phyloP scores from a whole-genome alignment of 1,140 invertebrate species.

The Leguminivora glycinivorella region DNA sequence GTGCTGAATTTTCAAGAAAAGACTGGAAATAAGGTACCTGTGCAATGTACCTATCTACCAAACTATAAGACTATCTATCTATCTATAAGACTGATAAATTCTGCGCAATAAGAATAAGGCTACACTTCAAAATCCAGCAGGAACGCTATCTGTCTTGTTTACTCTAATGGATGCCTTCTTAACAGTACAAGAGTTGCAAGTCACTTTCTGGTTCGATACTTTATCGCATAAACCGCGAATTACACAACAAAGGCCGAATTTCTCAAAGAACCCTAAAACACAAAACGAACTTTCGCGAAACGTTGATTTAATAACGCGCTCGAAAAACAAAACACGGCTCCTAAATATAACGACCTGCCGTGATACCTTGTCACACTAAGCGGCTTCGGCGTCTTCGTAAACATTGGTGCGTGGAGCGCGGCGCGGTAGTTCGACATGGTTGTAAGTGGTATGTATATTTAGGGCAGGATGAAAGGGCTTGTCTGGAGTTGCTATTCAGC shows the following conservation, averaged over 20 bases:
- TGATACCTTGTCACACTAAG: conserved; percentile 61
- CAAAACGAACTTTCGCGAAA: neutral
- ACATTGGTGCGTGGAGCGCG: conserved; percentile 41
- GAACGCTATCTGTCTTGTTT: too few relatives aligned
- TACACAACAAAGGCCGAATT: neutral
- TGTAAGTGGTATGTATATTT: conserved; percentile 45
- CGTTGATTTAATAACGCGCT: conserved; percentile 26
- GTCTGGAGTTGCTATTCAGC: conserved; percentile 6
- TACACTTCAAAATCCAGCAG: too few relatives aligned
- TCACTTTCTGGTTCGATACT: too few relatives aligned
- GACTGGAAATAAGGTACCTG: too few relatives aligned
- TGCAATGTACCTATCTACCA: too few relatives aligned
- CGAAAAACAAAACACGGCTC: conserved; percentile 44
- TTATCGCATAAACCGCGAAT: too few relatives aligned
- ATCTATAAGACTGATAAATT: too few relatives aligned
- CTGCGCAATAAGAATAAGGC: too few relatives aligned
- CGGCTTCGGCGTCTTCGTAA: conserved; percentile 39
- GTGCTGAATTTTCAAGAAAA: too few relatives aligned
- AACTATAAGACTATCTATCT: too few relatives aligned
- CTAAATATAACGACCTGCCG: conserved; percentile 65
- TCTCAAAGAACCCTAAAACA: neutral
- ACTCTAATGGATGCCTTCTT: too few relatives aligned
- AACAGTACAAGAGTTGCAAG: too few relatives aligned
- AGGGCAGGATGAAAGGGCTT: conserved; percentile 20
- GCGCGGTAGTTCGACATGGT: conserved; percentile 60